Conservation (phyloP, 2,113 vertebrate genomes). For the Triplophysa rosa region DNA sequence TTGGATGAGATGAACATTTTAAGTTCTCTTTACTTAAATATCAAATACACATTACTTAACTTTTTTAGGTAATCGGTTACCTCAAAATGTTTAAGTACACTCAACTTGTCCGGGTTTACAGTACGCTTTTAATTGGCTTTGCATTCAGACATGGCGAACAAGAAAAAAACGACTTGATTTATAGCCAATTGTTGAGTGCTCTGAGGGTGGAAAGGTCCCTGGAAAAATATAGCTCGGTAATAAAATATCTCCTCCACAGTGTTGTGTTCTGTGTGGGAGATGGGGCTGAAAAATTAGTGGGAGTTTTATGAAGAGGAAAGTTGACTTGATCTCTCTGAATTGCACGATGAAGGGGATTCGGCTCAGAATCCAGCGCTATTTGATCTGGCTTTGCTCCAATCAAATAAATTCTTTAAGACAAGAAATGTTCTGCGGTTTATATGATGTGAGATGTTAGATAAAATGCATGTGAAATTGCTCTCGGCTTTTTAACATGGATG, state of each 20-base stretch:
- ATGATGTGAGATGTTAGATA: neutral
- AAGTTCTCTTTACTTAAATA: too few species aligned
- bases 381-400: neutral
- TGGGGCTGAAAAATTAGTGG: neutral
- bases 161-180: slow-evolving; percentile 15
- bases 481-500: neutral
- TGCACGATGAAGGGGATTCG: neutral
- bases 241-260: slow-evolving; percentile 13
- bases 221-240: slow-evolving; percentile 19
- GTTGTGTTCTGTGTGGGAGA: slow-evolving; percentile 1
- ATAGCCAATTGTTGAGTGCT: slow-evolving; percentile 30
- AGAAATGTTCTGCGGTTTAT: too few species aligned
- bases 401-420: too few species aligned
- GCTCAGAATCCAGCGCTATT: neutral
- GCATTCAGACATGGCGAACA: slow-evolving; percentile 1
- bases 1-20: too few species aligned
- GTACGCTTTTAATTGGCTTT: slow-evolving; percentile 19
- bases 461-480: neutral
- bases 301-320: slow-evolving; percentile 5
- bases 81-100: too few species aligned
- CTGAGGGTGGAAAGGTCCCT: slow-evolving; percentile 17
- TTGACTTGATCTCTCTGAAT: slow-evolving; percentile 21
- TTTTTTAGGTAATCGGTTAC: too few species aligned
- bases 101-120: too few species aligned
- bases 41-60: too few species aligned